Evolutionary conservation across 2,888 invertebrate species (phyloP).

Genomic region (Amiota communis): DNA sequence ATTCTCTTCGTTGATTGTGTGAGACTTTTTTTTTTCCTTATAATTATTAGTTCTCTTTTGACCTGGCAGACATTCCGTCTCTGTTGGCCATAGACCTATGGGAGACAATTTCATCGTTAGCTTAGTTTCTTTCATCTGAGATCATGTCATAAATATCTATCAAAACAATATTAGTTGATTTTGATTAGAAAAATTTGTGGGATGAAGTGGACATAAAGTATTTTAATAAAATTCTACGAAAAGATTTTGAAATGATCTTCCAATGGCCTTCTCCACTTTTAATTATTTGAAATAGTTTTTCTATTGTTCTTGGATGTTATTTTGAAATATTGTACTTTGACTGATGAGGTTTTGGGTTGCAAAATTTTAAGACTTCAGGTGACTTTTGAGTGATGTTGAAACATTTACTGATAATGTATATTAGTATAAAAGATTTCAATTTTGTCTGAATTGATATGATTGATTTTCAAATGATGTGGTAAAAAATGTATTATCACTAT

Average conservation of each 20-base stretch:
- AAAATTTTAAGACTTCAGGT: too few relatives aligned
- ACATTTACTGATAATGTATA: too few relatives aligned
- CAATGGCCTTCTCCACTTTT: too few relatives aligned
- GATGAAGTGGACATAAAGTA: background rate
- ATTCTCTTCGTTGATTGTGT: slow-evolving; percentile 32
- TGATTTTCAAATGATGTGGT: too few relatives aligned
- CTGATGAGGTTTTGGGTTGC: too few relatives aligned
- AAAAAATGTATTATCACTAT: too few relatives aligned
- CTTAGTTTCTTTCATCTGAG: slow-evolving; percentile 54
- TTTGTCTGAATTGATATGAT: too few relatives aligned
- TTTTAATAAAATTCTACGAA: slow-evolving; percentile 6
- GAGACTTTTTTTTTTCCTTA: slow-evolving; percentile 29
- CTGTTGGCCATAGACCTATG: slow-evolving; percentile 48
- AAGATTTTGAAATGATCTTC: background rate
- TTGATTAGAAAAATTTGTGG: slow-evolving; percentile 12
- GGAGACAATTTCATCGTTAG: slow-evolving; percentile 48
- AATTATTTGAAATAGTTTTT: too few relatives aligned
- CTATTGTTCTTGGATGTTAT: too few relatives aligned
- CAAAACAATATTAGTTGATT: slow-evolving; percentile 53
- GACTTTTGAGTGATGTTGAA: too few relatives aligned
- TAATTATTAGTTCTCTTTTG: slow-evolving; percentile 36
- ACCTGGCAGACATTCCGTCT: slow-evolving; percentile 59
- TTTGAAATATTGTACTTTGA: too few relatives aligned
- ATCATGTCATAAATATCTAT: slow-evolving; percentile 68
- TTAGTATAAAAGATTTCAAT: too few relatives aligned